Evolutionary conservation across 37 sponge, comb jelly and placozoan genomes (phyloP).

Genomic region (Sycon ciliatum): DNA sequence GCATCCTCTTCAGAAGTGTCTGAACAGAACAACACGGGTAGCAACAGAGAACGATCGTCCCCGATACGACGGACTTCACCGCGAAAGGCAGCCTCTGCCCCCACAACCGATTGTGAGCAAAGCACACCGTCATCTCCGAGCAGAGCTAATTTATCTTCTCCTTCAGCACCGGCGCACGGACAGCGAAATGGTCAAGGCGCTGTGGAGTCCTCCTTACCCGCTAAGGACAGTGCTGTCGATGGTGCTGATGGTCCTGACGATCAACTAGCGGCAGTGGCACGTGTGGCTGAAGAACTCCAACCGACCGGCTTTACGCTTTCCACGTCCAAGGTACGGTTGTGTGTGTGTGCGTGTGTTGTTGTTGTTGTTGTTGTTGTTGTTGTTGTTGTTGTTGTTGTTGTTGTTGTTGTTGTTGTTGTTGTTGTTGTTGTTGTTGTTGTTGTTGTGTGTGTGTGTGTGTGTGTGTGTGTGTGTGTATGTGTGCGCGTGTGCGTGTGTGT

Average conservation of each 20-base stretch:
- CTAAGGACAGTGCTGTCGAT: not conserved
- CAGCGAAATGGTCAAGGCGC: too few species aligned
- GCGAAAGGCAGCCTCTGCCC: too few species aligned
- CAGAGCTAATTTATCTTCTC: too few species aligned
- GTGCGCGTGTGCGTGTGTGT: not conserved
- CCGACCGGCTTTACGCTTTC: constrained; percentile 79
- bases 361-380: too few species aligned
- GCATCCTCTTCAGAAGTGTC: too few species aligned
- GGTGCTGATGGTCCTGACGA: constrained; percentile 58
- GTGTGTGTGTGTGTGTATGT: constrained; percentile 11
- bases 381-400: not conserved
- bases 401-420: not conserved
- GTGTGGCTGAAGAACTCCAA: constrained; percentile 73
- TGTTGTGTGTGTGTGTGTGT: not conserved
- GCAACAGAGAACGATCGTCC: too few species aligned
- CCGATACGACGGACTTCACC: too few species aligned
- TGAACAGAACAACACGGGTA: too few species aligned
- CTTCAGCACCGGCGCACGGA: not conserved
- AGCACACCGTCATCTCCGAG: too few species aligned
- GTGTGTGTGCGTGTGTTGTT: too few species aligned
- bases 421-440: not conserved
- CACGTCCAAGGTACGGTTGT: constrained; percentile 63
- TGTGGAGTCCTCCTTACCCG: not conserved
- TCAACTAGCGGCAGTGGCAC: constrained; percentile 65
- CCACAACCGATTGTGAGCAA: too few species aligned